Evolutionary conservation across 2,113 vertebrate species (phyloP).

Genomic region (Synchiropus splendidus): DNA sequence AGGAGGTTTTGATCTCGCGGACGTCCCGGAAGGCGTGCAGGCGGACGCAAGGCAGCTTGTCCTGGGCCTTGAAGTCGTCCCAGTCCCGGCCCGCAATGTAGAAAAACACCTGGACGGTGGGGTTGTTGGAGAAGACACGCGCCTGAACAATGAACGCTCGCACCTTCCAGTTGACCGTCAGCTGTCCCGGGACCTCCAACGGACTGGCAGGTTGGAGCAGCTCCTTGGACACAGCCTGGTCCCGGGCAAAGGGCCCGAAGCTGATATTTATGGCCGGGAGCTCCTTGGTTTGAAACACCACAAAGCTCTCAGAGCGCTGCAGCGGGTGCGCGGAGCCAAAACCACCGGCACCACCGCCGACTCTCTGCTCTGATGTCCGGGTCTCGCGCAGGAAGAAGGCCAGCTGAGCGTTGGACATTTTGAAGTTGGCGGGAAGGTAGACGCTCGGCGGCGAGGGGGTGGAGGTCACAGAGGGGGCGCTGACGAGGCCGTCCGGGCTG

Average conservation of each 20-base stretch:
- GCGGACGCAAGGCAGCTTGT: slow-evolving; percentile 84
- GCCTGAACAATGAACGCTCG: slow-evolving; percentile 91
- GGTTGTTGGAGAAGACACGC: slow-evolving; percentile 79
- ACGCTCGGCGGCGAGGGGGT: slow-evolving; percentile 51
- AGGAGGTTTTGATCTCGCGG: slow-evolving; percentile 84
- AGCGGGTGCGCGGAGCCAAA: slow-evolving; percentile 63
- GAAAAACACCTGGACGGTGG: slow-evolving; percentile 88
- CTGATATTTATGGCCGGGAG: slow-evolving; percentile 86
- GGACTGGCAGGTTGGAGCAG: slow-evolving; percentile 88
- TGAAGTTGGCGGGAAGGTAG: slow-evolving; percentile 84
- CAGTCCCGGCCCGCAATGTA: slow-evolving; percentile 93
- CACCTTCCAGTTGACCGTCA: slow-evolving; percentile 96
- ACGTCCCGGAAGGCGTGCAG: slow-evolving; percentile 87
- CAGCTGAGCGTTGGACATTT: slow-evolving; percentile 87
- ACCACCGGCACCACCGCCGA: slow-evolving; percentile 23
- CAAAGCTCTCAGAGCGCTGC: slow-evolving; percentile 87
- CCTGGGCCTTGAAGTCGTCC: slow-evolving; percentile 85
- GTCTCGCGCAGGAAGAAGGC: slow-evolving; percentile 89
- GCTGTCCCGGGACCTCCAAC: slow-evolving; percentile 80
- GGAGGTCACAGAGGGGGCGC: slow-evolving; percentile 49
- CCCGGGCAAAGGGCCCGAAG: slow-evolving; percentile 83
- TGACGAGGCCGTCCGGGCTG: slow-evolving; percentile 67
- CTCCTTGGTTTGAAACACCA: slow-evolving; percentile 96
- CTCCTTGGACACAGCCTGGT: slow-evolving; percentile 84
- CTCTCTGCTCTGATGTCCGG: slow-evolving; percentile 46